These are phyloP conservation scores for Paratilapia polleni DNA, from an alignment of 2,113 vertebrate species.

Conservation along the genomic window DNA sequence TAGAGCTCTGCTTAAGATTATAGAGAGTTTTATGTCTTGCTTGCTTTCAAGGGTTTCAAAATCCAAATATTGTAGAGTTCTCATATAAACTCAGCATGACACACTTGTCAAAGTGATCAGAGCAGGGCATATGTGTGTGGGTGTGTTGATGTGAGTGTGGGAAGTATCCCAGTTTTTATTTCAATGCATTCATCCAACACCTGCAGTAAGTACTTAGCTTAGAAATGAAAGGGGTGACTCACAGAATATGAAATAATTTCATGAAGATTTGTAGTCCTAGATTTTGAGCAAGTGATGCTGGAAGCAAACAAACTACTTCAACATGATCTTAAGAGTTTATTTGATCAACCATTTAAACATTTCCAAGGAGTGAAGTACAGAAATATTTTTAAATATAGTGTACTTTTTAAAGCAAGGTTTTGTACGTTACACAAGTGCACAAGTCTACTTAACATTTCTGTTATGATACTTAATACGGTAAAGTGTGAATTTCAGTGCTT, in stretches of 20 bases:
- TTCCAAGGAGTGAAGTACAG: constrained; percentile 14
- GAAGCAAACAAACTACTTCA: constrained; percentile 26
- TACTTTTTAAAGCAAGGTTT: constrained; percentile 3
- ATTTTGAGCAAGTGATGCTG: constrained; percentile 2
- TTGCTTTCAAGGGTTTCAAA: constrained; percentile 45
- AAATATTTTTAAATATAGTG: constrained; percentile 25
- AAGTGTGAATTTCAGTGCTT: neutral
- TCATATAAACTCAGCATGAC: constrained; percentile 57
- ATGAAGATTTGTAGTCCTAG: constrained; percentile 28
- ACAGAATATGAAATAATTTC: constrained; percentile 55
- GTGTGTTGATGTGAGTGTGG: constrained; percentile 57
- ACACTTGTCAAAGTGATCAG: constrained; percentile 70
- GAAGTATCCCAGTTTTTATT: constrained; percentile 65
- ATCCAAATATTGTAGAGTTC: constrained; percentile 56
- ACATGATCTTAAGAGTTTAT: constrained; percentile 18
- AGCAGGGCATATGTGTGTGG: constrained; percentile 70
- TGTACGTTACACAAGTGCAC: neutral
- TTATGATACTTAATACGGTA: neutral
- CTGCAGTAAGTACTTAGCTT: constrained; percentile 64
- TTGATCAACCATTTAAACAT: constrained; percentile 23
- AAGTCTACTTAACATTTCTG: neutral
- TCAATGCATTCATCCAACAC: constrained; percentile 65
- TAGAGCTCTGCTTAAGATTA: constrained; percentile 43
- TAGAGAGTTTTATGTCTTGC: constrained; percentile 30
- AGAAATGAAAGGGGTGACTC: constrained; percentile 47